Conservation (phyloP, 2,113 vertebrate genomes). For the Leptobrachium leishanense region DNA sequence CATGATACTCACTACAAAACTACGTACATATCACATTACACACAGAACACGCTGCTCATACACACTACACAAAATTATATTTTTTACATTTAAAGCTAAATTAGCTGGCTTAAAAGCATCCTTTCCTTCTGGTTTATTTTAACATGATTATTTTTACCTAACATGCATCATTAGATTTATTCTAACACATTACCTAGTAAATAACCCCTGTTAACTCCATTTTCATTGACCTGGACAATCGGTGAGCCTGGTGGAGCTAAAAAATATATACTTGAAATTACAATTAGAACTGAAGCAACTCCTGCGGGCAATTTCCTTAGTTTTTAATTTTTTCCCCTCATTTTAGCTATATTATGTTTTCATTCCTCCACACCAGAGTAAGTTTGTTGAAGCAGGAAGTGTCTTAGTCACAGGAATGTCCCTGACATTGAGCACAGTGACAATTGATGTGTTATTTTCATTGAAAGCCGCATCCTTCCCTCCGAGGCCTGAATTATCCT, state of each 20-base stretch:
- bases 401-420: conserved; percentile 51
- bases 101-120: too few species aligned
- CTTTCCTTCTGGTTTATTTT: too few species aligned
- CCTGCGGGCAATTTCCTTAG: not conserved
- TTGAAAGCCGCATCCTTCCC: conserved; percentile 50
- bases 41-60: too few species aligned
- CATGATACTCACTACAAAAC: too few species aligned
- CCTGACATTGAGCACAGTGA: conserved; percentile 49
- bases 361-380: conserved; percentile 51
- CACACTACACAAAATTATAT: too few species aligned
- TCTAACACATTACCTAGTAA: too few species aligned
- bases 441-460: conserved; percentile 47
- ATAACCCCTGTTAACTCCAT: too few species aligned
- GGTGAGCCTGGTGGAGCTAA: not conserved
- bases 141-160: too few species aligned
- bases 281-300: not conserved
- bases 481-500: conserved; percentile 45
- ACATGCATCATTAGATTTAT: too few species aligned
- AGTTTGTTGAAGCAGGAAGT: conserved; percentile 54
- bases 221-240: too few species aligned
- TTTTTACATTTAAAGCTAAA: too few species aligned
- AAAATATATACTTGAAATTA: conserved; percentile 33
- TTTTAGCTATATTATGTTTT: conserved; percentile 52
- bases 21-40: too few species aligned
- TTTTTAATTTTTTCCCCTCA: not conserved